Conservation (phyloP, 2,113 vertebrate species). For the Coryphaenoides rupestris region DNA sequence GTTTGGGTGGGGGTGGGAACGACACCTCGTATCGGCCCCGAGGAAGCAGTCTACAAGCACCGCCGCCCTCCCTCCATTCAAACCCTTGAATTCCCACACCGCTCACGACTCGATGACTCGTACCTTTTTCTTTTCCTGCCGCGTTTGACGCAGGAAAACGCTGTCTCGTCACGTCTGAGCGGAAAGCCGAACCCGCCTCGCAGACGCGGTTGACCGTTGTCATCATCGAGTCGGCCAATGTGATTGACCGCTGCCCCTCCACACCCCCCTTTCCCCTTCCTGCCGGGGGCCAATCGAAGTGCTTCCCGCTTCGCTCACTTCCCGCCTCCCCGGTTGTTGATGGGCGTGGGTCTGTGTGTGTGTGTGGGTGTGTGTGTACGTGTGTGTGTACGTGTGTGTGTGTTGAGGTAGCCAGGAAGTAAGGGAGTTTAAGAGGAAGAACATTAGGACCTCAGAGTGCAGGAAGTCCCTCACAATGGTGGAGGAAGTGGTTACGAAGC, state of each 20-base stretch:
- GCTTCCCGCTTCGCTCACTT: too few relatives aligned
- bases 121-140: background rate
- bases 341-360: conserved; percentile 23
- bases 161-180: conserved; percentile 23
- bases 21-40: conserved; percentile 8
- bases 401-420: conserved; percentile 7
- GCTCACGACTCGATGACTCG: conserved; percentile 25
- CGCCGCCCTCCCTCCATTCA: background rate
- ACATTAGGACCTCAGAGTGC: conserved; percentile 19
- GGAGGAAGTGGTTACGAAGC: conserved; percentile 25
- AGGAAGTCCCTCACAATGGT: conserved; percentile 48
- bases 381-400: conserved; percentile 16
- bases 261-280: too few relatives aligned
- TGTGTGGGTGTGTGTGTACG: conserved; percentile 23
- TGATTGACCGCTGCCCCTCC: too few relatives aligned
- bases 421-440: conserved; percentile 33
- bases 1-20: conserved; percentile 22
- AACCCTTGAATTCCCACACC: conserved; percentile 22
- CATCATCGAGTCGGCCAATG: conserved; percentile 25
- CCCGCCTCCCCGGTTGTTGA: too few relatives aligned
- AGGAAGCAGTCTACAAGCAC: conserved; percentile 23
- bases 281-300: too few relatives aligned
- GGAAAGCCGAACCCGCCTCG: background rate
- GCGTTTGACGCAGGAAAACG: conserved; percentile 35
- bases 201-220: too few relatives aligned